Evolutionary conservation across 1,140 invertebrate species (phyloP), one percentile per base, ranked within the genome.

Genomic region (Diachasmimorpha longicaudata): DNA sequence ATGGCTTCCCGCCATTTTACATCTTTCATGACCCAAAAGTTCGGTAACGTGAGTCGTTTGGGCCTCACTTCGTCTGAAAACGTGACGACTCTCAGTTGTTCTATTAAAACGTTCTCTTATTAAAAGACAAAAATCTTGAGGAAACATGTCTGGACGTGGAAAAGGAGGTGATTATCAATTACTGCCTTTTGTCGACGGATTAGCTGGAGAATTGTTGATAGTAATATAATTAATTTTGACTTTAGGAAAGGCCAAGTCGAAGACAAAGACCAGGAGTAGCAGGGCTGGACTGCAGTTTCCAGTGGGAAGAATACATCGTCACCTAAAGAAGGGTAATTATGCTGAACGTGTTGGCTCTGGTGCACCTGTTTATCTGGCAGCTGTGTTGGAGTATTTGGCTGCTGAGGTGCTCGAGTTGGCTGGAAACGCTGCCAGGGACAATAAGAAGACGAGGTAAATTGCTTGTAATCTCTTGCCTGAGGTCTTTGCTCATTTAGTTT

Each of bases 211-310:
- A 46, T 46, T 46, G 11, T 5, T 9, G 10, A n/a, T 4, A 46
- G 9, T 46, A 46, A 46, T 46, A 52, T 31, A 21, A 42, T 72
- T 36, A 48, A 19, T 4, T 70, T 48, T 16, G 14, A 0, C 74
- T 25, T 1, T 78, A 81, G 84, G 86, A 79, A 91, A 90, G 71
- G 79, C 82, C 4, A 91, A 91, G 84, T 85, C 86, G 10, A 92
- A 91, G 84, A 84, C 84, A 76, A 92, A 92, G 89, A 86, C 90
- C 14, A 89, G 92, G 36, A 93, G 92, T 23, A 90, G 84, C 75
- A 89, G 92, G 14, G 93, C 93, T 39, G 93, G 94, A 10, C 89
- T 95, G 6, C 90, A 91, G 66, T 94, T 95, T 78, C 93, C 94
- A 0, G 93, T 91, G 4, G 90, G 89, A 16, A 85, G 90, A 70